Conservation (phyloP, 2,888 invertebrate species). For the Magallana nippona region DNA sequence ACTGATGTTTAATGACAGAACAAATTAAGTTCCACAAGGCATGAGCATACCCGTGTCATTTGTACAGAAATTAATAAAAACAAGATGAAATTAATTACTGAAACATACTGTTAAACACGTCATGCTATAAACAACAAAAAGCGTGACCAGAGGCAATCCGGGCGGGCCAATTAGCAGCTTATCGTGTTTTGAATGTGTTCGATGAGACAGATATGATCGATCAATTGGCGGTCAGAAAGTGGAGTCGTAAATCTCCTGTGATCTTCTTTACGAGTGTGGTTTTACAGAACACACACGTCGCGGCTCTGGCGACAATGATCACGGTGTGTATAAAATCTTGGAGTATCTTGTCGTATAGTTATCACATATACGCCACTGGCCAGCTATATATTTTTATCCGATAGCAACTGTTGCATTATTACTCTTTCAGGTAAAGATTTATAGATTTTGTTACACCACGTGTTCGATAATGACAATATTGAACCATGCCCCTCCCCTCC, state of each 20-base stretch:
- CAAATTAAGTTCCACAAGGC: neutral
- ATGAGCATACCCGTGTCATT: neutral
- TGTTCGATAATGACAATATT: no score
- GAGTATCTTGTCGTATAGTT: no score
- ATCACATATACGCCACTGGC: no score
- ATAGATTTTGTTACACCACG: no score
- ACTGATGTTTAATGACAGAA: neutral
- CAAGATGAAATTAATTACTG: conserved; percentile 3
- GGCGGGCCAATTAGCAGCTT: conserved; percentile 19
- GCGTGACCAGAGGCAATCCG: conserved; percentile 24
- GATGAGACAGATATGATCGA: conserved; percentile 28
- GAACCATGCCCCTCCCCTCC: no score
- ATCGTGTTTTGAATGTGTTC: conserved; percentile 27
- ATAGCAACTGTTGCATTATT: no score
- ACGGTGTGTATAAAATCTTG: neutral
- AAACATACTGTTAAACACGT: neutral
- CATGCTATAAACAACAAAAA: neutral
- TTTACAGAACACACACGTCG: conserved; percentile 6
- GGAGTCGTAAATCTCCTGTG: conserved; percentile 6
- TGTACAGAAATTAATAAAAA: conserved; percentile 4
- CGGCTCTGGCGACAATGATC: neutral
- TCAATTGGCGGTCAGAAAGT: conserved; percentile 19
- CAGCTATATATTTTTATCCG: no score
- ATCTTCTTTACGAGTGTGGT: conserved; percentile 2
- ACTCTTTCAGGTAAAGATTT: no score